Evolutionary conservation across 2,888 invertebrate genomes (phyloP).

Genomic region (Acrocyrtus sp.): DNA sequence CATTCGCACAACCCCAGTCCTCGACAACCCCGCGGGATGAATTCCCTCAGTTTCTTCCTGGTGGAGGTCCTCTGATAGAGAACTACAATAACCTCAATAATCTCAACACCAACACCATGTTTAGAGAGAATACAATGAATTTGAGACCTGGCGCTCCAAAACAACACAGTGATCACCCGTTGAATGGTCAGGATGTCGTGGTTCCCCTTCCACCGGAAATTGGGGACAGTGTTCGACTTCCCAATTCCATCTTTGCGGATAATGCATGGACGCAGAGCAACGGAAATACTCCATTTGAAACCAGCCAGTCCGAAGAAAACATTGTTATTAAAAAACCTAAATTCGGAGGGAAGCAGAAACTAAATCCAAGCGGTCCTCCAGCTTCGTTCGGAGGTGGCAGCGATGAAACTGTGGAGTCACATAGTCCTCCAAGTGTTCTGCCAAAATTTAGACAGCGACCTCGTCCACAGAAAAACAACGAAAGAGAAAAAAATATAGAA

Average conservation of each 20-base stretch:
- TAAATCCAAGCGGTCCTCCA: constrained; percentile 9
- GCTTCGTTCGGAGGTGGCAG: not conserved
- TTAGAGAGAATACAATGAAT: constrained; percentile 59
- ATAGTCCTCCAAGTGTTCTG: constrained; percentile 23
- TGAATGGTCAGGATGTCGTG: constrained; percentile 36
- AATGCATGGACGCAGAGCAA: constrained; percentile 51
- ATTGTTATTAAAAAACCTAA: constrained; percentile 59
- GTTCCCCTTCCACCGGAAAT: constrained; percentile 58
- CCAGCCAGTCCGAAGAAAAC: constrained; percentile 59
- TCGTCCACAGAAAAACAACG: constrained; percentile 19
- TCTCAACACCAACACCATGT: constrained; percentile 57
- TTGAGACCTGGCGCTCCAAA: constrained; percentile 51
- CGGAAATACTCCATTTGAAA: constrained; percentile 22
- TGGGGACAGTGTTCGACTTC: constrained; percentile 53
- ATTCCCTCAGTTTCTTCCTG: constrained; percentile 15
- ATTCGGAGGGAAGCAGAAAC: constrained; percentile 46
- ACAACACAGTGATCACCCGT: not conserved
- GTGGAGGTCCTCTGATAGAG: not conserved
- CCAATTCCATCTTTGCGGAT: constrained; percentile 52
- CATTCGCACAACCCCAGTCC: not conserved
- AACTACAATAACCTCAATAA: constrained; percentile 18
- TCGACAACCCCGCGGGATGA: constrained; percentile 20
- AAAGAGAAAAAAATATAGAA: constrained; percentile 14
- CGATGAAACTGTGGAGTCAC: constrained; percentile 34
- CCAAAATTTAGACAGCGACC: constrained; percentile 42